A percentile compares a stretch with the other conserved stretches of the same genome.
These are phyloP conservation scores for Meteorus cinctellus DNA, from an alignment of 2,888 invertebrate species.

Conservation along the genomic window DNA sequence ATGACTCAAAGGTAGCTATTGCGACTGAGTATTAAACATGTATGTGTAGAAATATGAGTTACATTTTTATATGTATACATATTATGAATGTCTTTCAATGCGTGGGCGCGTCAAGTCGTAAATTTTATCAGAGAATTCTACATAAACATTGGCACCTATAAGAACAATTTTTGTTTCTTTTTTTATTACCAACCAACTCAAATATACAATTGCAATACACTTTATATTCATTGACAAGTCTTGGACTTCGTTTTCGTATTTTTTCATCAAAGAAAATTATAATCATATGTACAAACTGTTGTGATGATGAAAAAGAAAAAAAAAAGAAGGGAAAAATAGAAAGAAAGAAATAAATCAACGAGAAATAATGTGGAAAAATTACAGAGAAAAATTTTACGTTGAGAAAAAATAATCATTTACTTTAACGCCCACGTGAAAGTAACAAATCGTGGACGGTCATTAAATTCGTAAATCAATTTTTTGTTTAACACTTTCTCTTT, in stretches of 20 bases:
- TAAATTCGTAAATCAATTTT: conserved; percentile 9
- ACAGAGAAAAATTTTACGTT: background rate
- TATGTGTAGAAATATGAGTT: conserved; percentile 24
- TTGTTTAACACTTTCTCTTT: conserved; percentile 1
- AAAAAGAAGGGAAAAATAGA: background rate
- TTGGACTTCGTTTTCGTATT: background rate
- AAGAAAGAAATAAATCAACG: background rate
- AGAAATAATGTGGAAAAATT: background rate
- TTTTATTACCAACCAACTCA: conserved; percentile 9
- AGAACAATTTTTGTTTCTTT: conserved; percentile 42
- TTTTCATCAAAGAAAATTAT: background rate
- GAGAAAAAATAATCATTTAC: background rate
- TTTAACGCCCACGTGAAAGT: conserved; percentile 12
- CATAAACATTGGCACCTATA: conserved; percentile 48
- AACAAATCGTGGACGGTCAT: conserved; percentile 3
- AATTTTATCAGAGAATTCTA: conserved; percentile 47
- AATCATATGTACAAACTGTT: background rate
- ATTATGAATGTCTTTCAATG: background rate
- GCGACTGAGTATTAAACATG: conserved; percentile 25
- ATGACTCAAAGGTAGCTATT: conserved; percentile 45
- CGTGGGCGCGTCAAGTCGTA: conserved; percentile 49
- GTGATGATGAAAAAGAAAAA: background rate
- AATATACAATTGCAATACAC: background rate
- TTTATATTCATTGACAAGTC: background rate
- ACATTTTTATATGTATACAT: background rate